Evolutionary conservation across 2,888 invertebrate species (phyloP), one percentile per base, ranked within the genome.

Genomic region (Diplazon laetatorius): DNA sequence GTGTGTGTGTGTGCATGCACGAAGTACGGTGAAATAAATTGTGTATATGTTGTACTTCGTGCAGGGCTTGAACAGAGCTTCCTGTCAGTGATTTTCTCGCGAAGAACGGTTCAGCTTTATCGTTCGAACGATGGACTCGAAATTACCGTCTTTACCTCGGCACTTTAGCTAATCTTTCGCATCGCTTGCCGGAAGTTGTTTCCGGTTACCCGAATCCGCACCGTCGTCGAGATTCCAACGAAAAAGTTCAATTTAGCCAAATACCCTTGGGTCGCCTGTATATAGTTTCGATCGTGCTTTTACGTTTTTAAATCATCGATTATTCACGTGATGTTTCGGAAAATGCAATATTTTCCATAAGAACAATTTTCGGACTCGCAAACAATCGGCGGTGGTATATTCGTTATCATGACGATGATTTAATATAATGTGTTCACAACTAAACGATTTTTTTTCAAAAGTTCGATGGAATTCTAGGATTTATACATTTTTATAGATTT

Each of bases 111-210:
- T 6, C 25, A 10, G 14, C 55, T 30, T 25, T 22, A 2, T 30
- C 30, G 30, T 30, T 55, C 74, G 44, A 68, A 60, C 22, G 60
- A 62, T 39, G 20, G 60, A 52, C 42, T 52, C 44, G 42, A 68
- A 74, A 68, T 68, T 63, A 48, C 20, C 59, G 70, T 44, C 59
- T 46, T 50, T 39, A 60, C 60, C 48, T 57, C 22, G 10, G 50
- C 22, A 25, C 44, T 55, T 55, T 18, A 37, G 52, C 52, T 52
- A 75, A 76, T 70, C 57, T 57, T 76, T 57, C 65, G 48, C 63
- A 16, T 57, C 46, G 63, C 70, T 70, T 65, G 44, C 70, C 70
- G 70, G 68, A 70, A 70, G 70, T 74, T 68, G 8, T 30, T 68
- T 74, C 52, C 44, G 60, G 30, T 68, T 74, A 52, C 30, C 62